These are phyloP conservation scores for Mastomys coucha DNA, from an alignment of 2,113 vertebrate species.

Conservation along the genomic window DNA sequence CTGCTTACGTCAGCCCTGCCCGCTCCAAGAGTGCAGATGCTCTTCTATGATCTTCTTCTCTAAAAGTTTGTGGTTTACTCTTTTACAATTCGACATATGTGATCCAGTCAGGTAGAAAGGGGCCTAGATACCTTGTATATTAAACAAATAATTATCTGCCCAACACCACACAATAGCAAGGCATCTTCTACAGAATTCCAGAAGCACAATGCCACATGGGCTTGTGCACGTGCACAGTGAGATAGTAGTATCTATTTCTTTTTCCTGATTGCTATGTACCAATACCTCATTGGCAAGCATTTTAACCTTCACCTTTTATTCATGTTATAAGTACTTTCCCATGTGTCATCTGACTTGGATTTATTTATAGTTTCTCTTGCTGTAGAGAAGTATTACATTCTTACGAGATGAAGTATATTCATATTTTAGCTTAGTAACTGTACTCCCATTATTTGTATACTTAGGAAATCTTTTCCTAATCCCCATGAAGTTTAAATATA, in stretches of 20 bases:
- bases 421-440: constrained; percentile 19
- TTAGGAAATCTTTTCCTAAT: constrained; percentile 15
- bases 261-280: constrained; percentile 26
- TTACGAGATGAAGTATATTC: constrained; percentile 40
- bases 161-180: background rate
- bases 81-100: constrained; percentile 15
- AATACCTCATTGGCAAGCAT: constrained; percentile 8
- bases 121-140: background rate
- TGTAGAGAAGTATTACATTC: constrained; percentile 45
- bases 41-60: background rate
- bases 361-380: constrained; percentile 59
- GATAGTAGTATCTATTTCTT: background rate
- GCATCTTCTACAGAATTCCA: background rate
- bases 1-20: background rate
- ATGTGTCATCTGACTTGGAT: constrained; percentile 50
- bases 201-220: background rate
- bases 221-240: background rate
- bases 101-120: background rate
- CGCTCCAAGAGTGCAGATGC: background rate
- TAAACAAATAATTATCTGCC: background rate
- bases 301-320: constrained; percentile 50
- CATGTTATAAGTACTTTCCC: constrained; percentile 32
- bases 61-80: background rate
- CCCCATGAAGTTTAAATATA: constrained; percentile 42
- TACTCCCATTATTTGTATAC: background rate